These are phyloP conservation scores for Paramormyrops hopkinsi DNA, from an alignment of 2,797 vertebrate species.

Conservation along the genomic window DNA sequence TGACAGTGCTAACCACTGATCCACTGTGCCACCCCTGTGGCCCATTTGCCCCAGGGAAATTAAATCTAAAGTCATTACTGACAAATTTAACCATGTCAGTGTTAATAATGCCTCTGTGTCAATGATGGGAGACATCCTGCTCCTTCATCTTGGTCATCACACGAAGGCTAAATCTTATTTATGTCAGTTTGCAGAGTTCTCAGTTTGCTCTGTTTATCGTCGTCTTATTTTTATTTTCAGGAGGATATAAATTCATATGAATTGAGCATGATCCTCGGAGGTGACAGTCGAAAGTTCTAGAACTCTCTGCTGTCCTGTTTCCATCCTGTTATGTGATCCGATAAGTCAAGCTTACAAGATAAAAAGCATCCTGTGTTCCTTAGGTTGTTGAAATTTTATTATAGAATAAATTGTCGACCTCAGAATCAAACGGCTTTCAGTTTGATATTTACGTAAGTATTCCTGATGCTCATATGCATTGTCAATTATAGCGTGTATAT, in stretches of 20 bases:
- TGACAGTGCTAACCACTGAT: neutral
- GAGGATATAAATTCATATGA: neutral
- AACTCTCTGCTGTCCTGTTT: neutral
- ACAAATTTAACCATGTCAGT: neutral
- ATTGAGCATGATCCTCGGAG: neutral
- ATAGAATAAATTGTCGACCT: neutral
- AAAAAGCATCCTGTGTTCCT: neutral
- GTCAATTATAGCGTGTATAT: neutral
- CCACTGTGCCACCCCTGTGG: neutral
- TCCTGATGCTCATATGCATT: neutral
- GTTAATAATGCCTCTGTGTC: conserved; percentile 10
- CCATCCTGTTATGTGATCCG: neutral
- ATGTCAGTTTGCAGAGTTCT: neutral
- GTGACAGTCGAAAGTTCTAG: neutral
- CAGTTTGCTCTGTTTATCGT: neutral
- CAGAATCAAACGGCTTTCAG: neutral
- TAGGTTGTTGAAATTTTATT: neutral
- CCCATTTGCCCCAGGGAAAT: neutral
- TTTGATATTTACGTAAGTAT: neutral
- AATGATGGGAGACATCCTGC: neutral
- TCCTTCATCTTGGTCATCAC: neutral
- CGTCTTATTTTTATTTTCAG: neutral
- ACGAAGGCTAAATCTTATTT: neutral
- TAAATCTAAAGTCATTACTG: neutral
- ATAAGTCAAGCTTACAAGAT: neutral